Evolutionary conservation across 1,140 invertebrate species (phyloP).

Genomic region (Zeugodacus cucurbitae): DNA sequence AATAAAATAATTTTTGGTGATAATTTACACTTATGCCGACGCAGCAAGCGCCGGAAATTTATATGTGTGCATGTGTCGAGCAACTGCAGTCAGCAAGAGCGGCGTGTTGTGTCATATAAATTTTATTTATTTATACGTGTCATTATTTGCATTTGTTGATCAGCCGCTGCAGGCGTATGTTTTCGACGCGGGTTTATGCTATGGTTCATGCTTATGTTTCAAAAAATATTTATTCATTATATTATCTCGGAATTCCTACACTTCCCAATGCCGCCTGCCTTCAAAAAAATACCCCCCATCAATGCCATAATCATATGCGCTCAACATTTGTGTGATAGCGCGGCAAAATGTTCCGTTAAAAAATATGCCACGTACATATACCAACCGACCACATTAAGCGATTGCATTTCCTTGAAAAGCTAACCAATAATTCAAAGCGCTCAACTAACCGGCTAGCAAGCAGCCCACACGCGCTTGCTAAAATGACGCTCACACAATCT

Average conservation of each 20-base stretch:
- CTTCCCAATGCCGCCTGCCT: no score
- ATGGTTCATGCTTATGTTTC: no score
- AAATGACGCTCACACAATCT: neutral
- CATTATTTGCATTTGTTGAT: conserved; percentile 3
- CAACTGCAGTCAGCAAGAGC: neutral
- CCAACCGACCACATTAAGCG: neutral
- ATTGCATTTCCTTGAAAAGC: neutral
- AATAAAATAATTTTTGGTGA: neutral
- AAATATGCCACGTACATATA: neutral
- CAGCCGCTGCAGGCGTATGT: neutral
- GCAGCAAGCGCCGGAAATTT: neutral
- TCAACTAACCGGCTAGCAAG: neutral
- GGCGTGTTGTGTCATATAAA: neutral
- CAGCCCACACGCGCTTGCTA: neutral
- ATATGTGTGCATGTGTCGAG: neutral
- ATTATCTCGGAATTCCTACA: no score
- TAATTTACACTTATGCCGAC: neutral
- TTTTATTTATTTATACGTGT: neutral
- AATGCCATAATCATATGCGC: neutral
- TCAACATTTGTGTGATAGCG: neutral
- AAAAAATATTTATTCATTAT: no score
- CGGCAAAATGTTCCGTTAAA: neutral
- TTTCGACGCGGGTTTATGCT: neutral
- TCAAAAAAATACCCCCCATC: neutral
- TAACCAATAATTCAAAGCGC: neutral